Percentiles rank a stretch among this genome's conserved stretches.
phyloP scores from a whole-genome alignment of 2,113 vertebrate genomes.

The Ceratotherium simum region DNA sequence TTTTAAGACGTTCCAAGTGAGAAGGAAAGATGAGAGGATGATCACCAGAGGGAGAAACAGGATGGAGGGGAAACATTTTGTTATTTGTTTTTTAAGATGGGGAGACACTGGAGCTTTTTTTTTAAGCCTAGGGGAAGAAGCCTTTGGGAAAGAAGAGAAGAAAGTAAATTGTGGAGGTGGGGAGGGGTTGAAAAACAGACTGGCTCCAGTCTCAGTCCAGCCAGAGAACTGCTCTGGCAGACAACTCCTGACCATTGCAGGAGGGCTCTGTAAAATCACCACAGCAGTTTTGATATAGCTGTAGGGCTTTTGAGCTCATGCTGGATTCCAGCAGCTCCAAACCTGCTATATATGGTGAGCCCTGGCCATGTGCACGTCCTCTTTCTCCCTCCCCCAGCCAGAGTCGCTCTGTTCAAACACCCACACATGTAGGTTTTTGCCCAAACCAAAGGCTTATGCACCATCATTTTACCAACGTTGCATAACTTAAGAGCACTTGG shows the following conservation, averaged over 20 bases:
- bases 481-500: background rate
- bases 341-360: constrained; percentile 64
- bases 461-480: constrained; percentile 48
- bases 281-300: constrained; percentile 23
- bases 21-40: background rate
- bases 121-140: constrained; percentile 49
- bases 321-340: constrained; percentile 44
- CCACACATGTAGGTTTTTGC: background rate
- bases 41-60: constrained; percentile 7
- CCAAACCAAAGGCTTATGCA: background rate
- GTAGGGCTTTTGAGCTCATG: background rate
- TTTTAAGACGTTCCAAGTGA: constrained; percentile 42
- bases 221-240: constrained; percentile 25
- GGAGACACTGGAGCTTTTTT: constrained; percentile 44
- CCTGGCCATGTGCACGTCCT: background rate
- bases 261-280: constrained; percentile 41
- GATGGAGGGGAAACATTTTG: background rate
- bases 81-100: constrained; percentile 40
- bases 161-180: background rate
- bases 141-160: constrained; percentile 56
- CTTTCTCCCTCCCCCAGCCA: background rate
- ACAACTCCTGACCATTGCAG: background rate
- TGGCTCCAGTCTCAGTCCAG: background rate
- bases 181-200: background rate
- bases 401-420: constrained; percentile 13